Conservation (phyloP, 2,113 vertebrate species). For the Sorex fumeus region DNA sequence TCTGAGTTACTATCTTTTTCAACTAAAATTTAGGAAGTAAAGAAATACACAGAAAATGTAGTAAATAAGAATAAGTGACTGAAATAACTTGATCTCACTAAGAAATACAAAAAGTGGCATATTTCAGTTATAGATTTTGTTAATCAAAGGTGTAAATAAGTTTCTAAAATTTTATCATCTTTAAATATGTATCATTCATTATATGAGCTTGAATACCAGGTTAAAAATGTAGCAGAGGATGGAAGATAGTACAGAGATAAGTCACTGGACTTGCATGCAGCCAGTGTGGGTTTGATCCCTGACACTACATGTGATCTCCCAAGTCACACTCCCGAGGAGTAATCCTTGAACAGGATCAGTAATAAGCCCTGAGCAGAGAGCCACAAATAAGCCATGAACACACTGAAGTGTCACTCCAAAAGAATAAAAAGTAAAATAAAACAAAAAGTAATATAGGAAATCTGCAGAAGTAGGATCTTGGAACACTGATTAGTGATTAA, state of each 20-base stretch:
- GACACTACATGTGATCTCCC: too few species aligned
- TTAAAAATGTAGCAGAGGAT: neutral
- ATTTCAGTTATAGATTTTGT: constrained; percentile 43
- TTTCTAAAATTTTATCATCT: constrained; percentile 50
- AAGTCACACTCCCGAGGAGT: too few species aligned
- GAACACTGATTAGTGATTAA: neutral
- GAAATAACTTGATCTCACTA: constrained; percentile 45
- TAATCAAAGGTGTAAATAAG: neutral
- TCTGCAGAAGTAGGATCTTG: neutral
- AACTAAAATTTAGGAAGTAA: constrained; percentile 8
- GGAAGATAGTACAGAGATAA: too few species aligned
- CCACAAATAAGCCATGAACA: too few species aligned
- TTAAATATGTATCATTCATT: constrained; percentile 26
- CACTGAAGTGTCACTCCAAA: too few species aligned
- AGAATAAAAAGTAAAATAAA: too few species aligned
- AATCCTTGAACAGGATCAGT: too few species aligned
- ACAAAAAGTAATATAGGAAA: neutral
- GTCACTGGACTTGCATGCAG: too few species aligned
- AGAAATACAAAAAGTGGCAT: constrained; percentile 18
- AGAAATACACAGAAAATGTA: neutral
- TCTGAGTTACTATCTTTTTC: neutral
- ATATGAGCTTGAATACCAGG: neutral
- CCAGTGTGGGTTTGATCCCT: too few species aligned
- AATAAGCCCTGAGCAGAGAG: too few species aligned
- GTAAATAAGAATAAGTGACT: neutral